These are phyloP conservation scores for Dinothrombium tinctorium DNA, from an alignment of 1,140 invertebrate genomes.

Conservation along the genomic window DNA sequence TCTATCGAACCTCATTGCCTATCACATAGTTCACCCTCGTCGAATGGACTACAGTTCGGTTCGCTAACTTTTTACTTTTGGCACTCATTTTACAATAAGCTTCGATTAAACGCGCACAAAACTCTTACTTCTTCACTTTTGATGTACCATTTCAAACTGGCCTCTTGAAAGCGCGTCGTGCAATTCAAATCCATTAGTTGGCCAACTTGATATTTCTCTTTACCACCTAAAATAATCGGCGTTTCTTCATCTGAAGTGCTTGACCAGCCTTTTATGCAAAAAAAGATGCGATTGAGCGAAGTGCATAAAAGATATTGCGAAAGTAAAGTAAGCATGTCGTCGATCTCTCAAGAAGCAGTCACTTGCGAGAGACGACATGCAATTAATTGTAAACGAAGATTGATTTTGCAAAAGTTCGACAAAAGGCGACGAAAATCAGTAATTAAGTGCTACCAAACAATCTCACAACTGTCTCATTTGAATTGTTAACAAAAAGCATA, in stretches of 20 bases:
- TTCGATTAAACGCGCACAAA: too few relatives aligned
- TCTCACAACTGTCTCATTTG: too few relatives aligned
- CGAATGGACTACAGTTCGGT: too few relatives aligned
- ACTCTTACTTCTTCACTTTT: slow-evolving; percentile 16
- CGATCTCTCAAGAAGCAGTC: background rate
- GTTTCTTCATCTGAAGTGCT: slow-evolving; percentile 14
- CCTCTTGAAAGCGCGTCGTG: slow-evolving; percentile 19
- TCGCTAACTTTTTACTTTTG: too few relatives aligned
- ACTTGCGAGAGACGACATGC: background rate
- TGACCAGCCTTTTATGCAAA: background rate
- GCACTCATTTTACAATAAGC: too few relatives aligned
- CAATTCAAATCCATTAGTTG: slow-evolving; percentile 57
- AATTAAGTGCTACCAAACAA: too few relatives aligned
- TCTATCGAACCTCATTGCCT: too few relatives aligned
- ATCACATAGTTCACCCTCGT: too few relatives aligned
- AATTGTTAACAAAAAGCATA: too few relatives aligned
- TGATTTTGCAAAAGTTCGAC: background rate
- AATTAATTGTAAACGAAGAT: background rate
- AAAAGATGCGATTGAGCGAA: background rate
- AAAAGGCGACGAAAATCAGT: background rate
- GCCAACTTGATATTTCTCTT: slow-evolving; percentile 47
- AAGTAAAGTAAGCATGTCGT: background rate
- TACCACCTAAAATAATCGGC: slow-evolving; percentile 49
- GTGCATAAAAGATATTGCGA: background rate
- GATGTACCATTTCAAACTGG: slow-evolving; percentile 15